Percentiles rank a stretch among this genome's conserved stretches.
Evolutionary conservation across 2,797 vertebrate genomes (phyloP).

Genomic region (Melanotaenia maccullochi): DNA sequence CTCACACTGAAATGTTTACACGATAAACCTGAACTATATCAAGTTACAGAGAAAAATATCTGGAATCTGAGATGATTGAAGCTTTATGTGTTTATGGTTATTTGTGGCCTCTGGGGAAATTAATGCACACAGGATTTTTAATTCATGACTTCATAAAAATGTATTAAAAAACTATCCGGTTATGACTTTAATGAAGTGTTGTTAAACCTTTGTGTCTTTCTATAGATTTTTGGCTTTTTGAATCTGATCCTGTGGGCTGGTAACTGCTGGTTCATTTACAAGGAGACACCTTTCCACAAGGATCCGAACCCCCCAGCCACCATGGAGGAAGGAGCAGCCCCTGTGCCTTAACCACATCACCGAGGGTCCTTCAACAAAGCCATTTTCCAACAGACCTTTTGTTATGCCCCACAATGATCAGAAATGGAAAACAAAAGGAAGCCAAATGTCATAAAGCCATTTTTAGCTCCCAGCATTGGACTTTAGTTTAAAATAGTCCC

Average conservation of each 20-base stretch:
- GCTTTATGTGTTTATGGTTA: not conserved
- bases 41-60: not conserved
- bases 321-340: constrained; percentile 84
- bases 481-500: constrained; percentile 19
- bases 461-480: not conserved
- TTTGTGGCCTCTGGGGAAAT: not conserved
- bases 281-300: constrained; percentile 91
- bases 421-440: constrained; percentile 37
- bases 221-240: constrained; percentile 92
- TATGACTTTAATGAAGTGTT: not conserved
- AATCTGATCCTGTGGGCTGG: constrained; percentile 93
- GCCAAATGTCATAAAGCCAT: not conserved
- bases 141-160: not conserved
- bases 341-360: constrained; percentile 60
- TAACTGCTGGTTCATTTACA: constrained; percentile 96
- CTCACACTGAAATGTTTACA: not conserved
- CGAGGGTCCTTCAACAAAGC: constrained; percentile 5
- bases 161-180: not conserved
- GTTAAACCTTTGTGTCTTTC: constrained; percentile 18
- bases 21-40: not conserved
- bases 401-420: constrained; percentile 50
- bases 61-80: not conserved
- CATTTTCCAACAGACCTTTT: constrained; percentile 15
- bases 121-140: not conserved
- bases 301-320: constrained; percentile 67